phyloP scores from a whole-genome alignment of 2,797 vertebrate genomes.

The Cyclura pinguis region DNA sequence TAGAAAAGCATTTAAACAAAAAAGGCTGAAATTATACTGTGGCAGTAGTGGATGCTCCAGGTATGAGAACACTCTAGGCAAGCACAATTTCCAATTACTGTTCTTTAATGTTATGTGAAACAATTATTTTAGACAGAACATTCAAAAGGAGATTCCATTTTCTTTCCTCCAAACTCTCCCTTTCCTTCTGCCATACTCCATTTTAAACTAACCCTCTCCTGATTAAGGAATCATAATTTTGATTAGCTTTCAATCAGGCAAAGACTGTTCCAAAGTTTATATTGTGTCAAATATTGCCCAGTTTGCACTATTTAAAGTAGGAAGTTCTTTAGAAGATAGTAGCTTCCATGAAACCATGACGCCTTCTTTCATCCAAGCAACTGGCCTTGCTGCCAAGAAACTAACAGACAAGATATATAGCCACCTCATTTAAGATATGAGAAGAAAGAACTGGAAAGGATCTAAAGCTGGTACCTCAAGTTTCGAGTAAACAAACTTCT shows the following conservation, averaged over 20 bases:
- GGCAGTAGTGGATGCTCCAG: background rate
- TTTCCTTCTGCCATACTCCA: no score
- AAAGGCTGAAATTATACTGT: background rate
- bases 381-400: no score
- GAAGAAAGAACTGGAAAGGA: no score
- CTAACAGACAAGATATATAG: no score
- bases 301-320: no score
- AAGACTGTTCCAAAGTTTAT: background rate
- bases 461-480: no score
- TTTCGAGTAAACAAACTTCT: no score
- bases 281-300: no score
- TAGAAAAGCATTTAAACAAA: background rate
- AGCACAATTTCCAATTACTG: background rate
- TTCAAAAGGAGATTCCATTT: background rate
- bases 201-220: background rate
- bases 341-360: no score
- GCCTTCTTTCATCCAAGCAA: no score
- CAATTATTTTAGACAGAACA: background rate
- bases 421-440: no score
- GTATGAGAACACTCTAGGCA: background rate
- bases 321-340: no score
- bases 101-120: background rate
- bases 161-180: background rate
- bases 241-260: background rate
- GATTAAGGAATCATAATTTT: background rate